Base-by-base conservation (phyloP, 1,140 invertebrate species). In the Leptonema lineaticorne region DNA sequence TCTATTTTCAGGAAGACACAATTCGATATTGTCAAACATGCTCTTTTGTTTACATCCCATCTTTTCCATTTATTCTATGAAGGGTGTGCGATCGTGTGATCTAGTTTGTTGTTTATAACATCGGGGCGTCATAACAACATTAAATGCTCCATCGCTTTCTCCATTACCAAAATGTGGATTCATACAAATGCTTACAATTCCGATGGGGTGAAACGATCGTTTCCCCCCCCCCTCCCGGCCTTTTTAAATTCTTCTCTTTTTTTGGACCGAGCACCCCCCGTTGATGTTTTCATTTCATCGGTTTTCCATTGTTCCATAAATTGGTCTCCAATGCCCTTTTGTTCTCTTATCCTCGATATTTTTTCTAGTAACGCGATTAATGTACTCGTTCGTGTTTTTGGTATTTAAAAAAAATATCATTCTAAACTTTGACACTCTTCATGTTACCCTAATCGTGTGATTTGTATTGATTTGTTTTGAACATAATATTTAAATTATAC, bases 81-180 rank as follows among this genome's bases (percentile, higher is more conserved):
- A 58, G 29, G 29, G 56, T 11, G 24, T 27, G 24, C 27, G 14
- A 58, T 30, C n/a, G 56, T 58, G 56, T 27, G 56, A 30, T 22
- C 18, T n/a, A 30, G 16, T 11, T 62, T 62, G 18, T 45, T 41
- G 59, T 62, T 62, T 27, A n/a, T 41, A 37, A 45, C 59, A 62
- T 33, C 26, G 30, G 59, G 59, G 59, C 27, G 33, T 62, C 59
- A 45, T 62, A 62, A 62, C 18, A 26, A 37, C 14, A 62, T 62
- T 45, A 41, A 58, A 58, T 27, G 56, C 56, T 53, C 56, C 18
- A 27, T 24, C 33, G 57, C 28, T 59, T 59, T 29, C 33, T 16
- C 20, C 33, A 28, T 53, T 22, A 41, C 37, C 16, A 11, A 41
- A 41, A 11, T 16, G 11, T 11, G 16, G 37, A 41, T 14, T 16